These are phyloP conservation scores for Prionailurus bengalensis DNA, from an alignment of 2,113 vertebrate genomes.

Conservation along the genomic window DNA sequence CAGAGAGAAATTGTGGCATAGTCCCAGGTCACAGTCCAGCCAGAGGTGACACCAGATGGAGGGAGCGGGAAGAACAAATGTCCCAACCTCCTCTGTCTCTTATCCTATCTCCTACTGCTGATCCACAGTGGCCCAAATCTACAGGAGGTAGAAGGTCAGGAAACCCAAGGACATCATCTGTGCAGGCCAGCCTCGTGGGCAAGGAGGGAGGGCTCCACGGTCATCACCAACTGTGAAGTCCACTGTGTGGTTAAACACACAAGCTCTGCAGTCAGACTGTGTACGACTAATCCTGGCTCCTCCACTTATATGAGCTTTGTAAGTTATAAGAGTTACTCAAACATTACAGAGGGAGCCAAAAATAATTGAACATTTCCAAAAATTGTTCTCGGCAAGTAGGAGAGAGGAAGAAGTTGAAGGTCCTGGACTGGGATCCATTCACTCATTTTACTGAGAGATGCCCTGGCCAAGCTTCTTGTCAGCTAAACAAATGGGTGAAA, in stretches of 20 bases:
- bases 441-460: neutral
- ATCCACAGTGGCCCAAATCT: neutral
- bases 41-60: neutral
- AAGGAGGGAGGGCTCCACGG: neutral
- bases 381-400: neutral
- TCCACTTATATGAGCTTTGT: neutral
- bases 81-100: neutral
- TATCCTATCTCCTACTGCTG: neutral
- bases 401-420: neutral
- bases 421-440: neutral
- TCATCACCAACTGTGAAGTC: neutral
- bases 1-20: neutral
- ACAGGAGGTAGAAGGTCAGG: neutral
- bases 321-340: neutral
- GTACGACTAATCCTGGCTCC: neutral
- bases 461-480: neutral
- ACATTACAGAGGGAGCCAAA: neutral
- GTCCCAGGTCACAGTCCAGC: neutral
- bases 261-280: neutral
- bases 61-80: neutral
- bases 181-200: rapidly evolving
- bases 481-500: neutral
- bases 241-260: neutral
- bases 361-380: neutral
- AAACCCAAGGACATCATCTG: neutral